Conservation (phyloP, 2,113 vertebrate genomes). For the Chionomys nivalis region DNA sequence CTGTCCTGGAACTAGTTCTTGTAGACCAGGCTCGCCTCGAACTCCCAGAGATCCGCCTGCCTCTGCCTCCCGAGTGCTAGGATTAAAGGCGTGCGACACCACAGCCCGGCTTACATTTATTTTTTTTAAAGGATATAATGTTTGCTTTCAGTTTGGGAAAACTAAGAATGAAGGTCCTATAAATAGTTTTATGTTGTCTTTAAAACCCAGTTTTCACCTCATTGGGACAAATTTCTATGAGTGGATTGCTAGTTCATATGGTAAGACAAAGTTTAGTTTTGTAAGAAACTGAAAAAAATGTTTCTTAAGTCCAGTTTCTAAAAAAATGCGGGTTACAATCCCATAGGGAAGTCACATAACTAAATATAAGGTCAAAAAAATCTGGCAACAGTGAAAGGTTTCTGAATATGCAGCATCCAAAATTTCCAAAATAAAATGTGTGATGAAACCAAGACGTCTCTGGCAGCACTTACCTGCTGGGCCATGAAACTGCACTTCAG, state of each 20-base stretch:
- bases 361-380: background rate
- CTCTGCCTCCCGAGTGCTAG: too few species aligned
- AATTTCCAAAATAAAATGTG: background rate
- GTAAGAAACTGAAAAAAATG: background rate
- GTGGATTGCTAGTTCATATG: background rate
- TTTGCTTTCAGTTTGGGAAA: background rate
- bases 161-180: background rate
- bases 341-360: background rate
- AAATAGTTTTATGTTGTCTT: background rate
- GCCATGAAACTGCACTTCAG: background rate
- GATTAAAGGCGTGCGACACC: too few species aligned
- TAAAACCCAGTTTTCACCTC: background rate
- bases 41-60: too few species aligned
- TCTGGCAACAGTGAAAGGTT: background rate
- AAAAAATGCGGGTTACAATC: background rate
- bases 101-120: too few species aligned
- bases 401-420: background rate
- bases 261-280: background rate
- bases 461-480: background rate
- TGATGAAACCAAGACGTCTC: background rate
- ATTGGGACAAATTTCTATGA: background rate
- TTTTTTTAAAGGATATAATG: background rate
- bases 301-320: background rate
- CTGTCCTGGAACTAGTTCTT: too few species aligned
- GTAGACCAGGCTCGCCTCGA: too few species aligned